Percentiles rank a stretch among this genome's conserved stretches.
These are phyloP conservation scores for Drosophila phalerata DNA, from an alignment of 2,888 invertebrate genomes.

Conservation along the genomic window DNA sequence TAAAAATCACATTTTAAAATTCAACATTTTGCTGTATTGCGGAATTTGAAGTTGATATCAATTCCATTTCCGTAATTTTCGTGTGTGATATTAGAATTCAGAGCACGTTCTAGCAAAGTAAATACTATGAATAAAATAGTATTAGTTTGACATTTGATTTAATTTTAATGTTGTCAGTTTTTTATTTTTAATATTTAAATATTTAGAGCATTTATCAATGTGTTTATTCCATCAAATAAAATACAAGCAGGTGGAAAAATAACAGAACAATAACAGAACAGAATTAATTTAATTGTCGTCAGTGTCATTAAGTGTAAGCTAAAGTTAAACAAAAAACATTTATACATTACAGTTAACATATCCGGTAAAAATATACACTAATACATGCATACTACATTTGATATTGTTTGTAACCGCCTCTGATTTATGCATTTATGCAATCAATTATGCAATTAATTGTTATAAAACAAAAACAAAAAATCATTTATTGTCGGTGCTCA, in stretches of 20 bases:
- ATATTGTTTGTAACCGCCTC: conserved; percentile 35
- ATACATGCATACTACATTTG: conserved; percentile 15
- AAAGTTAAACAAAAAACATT: conserved; percentile 34
- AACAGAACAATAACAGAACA: no score
- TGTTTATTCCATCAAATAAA: not conserved
- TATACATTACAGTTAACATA: conserved; percentile 43
- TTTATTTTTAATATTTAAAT: not conserved
- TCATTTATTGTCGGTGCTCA: conserved; percentile 22
- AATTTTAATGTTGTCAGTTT: not conserved
- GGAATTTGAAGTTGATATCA: conserved; percentile 8
- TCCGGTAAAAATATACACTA: conserved; percentile 53
- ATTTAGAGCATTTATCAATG: not conserved
- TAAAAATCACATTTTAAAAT: no score
- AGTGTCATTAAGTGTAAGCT: conserved; percentile 25
- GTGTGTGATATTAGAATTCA: not conserved
- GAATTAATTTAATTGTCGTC: conserved; percentile 39
- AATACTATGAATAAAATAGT: not conserved
- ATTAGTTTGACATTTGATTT: not conserved
- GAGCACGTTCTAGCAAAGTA: not conserved
- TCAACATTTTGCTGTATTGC: not conserved
- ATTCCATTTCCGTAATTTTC: conserved; percentile 9
- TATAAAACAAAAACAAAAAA: conserved; percentile 65
- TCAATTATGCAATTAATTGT: conserved; percentile 78
- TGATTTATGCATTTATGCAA: conserved; percentile 74
- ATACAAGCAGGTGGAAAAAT: not conserved